These are phyloP conservation scores for Suricata suricatta DNA, from an alignment of 2,113 vertebrate species.

Conservation along the genomic window DNA sequence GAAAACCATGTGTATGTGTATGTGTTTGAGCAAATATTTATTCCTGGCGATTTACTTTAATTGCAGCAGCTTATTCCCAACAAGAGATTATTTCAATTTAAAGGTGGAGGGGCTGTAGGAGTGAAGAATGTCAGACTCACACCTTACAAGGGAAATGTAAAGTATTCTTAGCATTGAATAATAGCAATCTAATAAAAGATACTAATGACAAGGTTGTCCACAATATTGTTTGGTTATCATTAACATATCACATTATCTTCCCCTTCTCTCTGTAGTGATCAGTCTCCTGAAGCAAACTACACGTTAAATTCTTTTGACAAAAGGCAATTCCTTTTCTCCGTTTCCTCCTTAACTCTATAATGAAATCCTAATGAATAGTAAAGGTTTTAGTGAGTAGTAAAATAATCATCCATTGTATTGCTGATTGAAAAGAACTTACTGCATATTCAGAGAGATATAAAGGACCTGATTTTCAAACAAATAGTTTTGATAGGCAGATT, in stretches of 20 bases:
- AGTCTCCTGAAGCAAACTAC: conserved; percentile 56
- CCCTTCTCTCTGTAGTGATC: conserved; percentile 48
- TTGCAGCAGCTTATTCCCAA: conserved; percentile 61
- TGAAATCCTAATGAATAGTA: conserved; percentile 74
- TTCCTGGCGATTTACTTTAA: conserved; percentile 53
- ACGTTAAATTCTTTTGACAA: conserved; percentile 60
- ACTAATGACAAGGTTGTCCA: conserved; percentile 59
- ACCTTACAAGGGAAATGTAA: conserved; percentile 9
- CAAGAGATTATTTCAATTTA: conserved; percentile 44
- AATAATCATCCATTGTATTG: conserved; percentile 78
- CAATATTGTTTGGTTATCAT: conserved; percentile 67
- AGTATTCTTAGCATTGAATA: conserved; percentile 63
- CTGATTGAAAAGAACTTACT: conserved; percentile 77
- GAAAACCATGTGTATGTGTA: neutral
- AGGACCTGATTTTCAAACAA: conserved; percentile 74
- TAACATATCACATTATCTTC: conserved; percentile 74
- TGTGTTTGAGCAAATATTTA: conserved; percentile 71
- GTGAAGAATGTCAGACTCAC: conserved; percentile 47
- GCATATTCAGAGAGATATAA: conserved; percentile 71
- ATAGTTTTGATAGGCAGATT: conserved; percentile 69
- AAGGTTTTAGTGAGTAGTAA: conserved; percentile 73
- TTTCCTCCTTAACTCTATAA: conserved; percentile 71
- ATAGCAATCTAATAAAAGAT: conserved; percentile 73
- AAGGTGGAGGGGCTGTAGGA: neutral
- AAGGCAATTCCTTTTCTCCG: conserved; percentile 64